phyloP scores from a whole-genome alignment of 1,140 invertebrate genomes.

The Drosophila tani region DNA sequence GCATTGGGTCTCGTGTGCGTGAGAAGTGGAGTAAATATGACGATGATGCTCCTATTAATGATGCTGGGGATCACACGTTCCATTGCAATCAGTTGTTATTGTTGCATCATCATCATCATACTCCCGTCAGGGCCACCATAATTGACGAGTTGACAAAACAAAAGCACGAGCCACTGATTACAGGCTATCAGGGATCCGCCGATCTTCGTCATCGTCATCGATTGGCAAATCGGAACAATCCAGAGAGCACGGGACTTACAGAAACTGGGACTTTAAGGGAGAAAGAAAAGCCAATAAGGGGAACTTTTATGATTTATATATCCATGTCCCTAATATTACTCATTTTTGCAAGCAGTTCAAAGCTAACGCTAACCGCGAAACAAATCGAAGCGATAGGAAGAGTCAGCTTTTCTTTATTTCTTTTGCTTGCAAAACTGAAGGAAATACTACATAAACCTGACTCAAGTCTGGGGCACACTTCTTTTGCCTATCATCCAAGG shows the following conservation, averaged over 20 bases:
- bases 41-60: conserved; percentile 7
- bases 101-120: conserved; percentile 71
- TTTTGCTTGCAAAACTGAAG: neutral
- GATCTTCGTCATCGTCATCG: conserved; percentile 53
- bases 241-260: conserved; percentile 37
- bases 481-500: conserved; percentile 1
- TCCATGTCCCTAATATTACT: conserved; percentile 8
- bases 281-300: neutral
- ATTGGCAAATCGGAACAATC: conserved; percentile 34
- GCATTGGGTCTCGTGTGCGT: conserved; percentile 27
- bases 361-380: neutral
- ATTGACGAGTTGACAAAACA: conserved; percentile 30
- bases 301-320: conserved; percentile 2
- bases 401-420: neutral
- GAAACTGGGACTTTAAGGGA: neutral
- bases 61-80: conserved; percentile 27
- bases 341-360: neutral
- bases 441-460: conserved; percentile 14
- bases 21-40: conserved; percentile 37
- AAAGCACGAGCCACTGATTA: conserved; percentile 42
- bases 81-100: conserved; percentile 71
- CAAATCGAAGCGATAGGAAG: neutral
- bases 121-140: conserved; percentile 51
- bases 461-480: conserved; percentile 21
- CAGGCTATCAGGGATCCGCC: conserved; percentile 8